A percentile compares a stretch with the other conserved stretches of the same genome.
These are phyloP conservation scores for Trissoscelio sp. DNA, from an alignment of 2,888 invertebrate species.

Conservation along the genomic window DNA sequence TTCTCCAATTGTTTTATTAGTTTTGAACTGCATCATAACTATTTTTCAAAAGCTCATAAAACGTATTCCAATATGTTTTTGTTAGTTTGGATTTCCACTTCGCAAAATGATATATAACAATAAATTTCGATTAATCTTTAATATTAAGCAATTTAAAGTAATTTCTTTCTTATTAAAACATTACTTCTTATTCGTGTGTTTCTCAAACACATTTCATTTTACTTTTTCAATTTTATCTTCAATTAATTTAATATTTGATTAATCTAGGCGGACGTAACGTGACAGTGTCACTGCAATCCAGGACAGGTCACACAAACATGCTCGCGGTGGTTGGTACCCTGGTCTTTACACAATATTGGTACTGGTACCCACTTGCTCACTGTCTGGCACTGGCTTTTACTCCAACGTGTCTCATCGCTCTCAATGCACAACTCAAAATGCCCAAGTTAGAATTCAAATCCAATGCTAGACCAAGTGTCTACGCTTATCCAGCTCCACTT, in stretches of 20 bases:
- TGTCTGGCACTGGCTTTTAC: constrained; percentile 98
- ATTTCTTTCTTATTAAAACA: too few relatives aligned
- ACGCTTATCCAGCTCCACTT: constrained; percentile 97
- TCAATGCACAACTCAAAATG: constrained; percentile 97
- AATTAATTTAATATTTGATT: neutral
- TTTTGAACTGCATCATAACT: too few relatives aligned
- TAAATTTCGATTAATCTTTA: neutral
- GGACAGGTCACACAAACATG: constrained; percentile 99
- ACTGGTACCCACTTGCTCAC: constrained; percentile 99
- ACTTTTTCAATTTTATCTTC: too few relatives aligned
- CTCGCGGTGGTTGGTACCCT: constrained; percentile 98
- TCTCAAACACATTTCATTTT: neutral
- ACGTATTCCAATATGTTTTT: too few relatives aligned
- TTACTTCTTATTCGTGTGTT: too few relatives aligned
- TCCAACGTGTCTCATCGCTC: constrained; percentile 96
- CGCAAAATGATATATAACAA: too few relatives aligned
- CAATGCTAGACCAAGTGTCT: constrained; percentile 96
- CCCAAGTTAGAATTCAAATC: constrained; percentile 96
- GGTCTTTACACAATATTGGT: constrained; percentile 99
- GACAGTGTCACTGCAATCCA: constrained; percentile 96
- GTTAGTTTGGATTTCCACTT: too few relatives aligned
- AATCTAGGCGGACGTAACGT: constrained; percentile 94
- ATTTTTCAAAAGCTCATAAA: too few relatives aligned
- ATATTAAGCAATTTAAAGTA: too few relatives aligned
- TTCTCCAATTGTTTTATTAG: too few relatives aligned